Conservation (phyloP, 2,888 invertebrate species). For the Cephus runcator region DNA sequence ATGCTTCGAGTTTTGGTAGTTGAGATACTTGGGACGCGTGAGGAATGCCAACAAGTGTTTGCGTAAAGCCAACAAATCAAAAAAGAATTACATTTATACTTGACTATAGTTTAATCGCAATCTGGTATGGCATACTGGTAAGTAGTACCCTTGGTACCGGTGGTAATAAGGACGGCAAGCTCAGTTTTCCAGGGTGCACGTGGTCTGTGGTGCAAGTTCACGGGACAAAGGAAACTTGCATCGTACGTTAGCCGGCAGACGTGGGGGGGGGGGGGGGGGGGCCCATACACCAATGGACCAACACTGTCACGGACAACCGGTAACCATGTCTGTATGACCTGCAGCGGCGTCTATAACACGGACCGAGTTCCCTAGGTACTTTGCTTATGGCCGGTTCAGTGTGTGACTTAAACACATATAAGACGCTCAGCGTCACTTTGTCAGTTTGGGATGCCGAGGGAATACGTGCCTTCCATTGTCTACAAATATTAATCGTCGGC, state of each 20-base stretch:
- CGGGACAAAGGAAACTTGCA: constrained; percentile 57
- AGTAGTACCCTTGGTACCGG: too few species aligned
- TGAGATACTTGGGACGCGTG: background rate
- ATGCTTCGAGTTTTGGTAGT: background rate
- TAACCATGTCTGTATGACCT: constrained; percentile 9
- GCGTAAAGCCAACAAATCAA: too few species aligned
- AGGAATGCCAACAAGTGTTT: too few species aligned
- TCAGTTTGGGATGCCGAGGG: constrained; percentile 33
- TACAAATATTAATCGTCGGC: constrained; percentile 56
- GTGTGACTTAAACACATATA: too few species aligned
- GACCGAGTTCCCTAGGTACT: too few species aligned
- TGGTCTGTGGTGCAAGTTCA: constrained; percentile 34
- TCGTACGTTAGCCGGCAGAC: constrained; percentile 56
- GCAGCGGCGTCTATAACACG: too few species aligned
- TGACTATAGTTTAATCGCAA: too few species aligned
- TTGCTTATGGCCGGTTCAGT: background rate
- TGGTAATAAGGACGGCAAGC: too few species aligned
- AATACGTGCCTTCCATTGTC: constrained; percentile 54
- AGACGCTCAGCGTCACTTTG: too few species aligned
- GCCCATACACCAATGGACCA: constrained; percentile 34
- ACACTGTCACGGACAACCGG: constrained; percentile 24
- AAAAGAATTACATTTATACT: too few species aligned
- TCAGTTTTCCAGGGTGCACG: constrained; percentile 30
- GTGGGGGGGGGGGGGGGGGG: constrained; percentile 50
- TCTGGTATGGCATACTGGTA: too few species aligned